Conservation (phyloP, 2,888 invertebrate species). For the Teleiodes luculella region DNA sequence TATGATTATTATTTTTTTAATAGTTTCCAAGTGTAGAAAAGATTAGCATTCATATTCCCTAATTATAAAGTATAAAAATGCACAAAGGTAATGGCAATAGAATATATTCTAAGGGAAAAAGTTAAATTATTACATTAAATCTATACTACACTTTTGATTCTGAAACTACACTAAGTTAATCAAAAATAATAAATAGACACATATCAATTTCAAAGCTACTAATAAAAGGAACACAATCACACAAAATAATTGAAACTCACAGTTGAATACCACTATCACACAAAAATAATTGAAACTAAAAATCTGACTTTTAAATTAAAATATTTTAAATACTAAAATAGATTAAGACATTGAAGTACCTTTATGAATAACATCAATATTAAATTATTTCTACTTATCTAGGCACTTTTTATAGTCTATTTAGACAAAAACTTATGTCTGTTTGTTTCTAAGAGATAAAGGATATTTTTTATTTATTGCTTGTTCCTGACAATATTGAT, state of each 20-base stretch:
- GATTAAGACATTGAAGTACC: neutral
- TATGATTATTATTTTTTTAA: neutral
- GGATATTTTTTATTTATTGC: neutral
- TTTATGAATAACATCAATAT: conserved; percentile 3
- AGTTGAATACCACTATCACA: neutral
- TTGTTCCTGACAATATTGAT: neutral
- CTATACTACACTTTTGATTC: neutral
- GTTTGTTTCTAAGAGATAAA: neutral
- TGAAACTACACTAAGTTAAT: neutral
- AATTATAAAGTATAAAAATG: conserved; percentile 12
- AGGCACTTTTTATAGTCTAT: conserved; percentile 51
- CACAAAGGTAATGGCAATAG: conserved; percentile 16
- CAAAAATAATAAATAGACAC: no score
- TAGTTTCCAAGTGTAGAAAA: conserved; percentile 1
- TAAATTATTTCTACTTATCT: conserved; percentile 38
- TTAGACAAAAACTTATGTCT: conserved; percentile 21
- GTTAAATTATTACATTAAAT: neutral
- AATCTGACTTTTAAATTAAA: neutral
- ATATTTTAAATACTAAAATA: no score
- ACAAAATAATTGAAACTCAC: neutral
- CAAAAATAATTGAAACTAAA: neutral
- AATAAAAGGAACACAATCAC: neutral
- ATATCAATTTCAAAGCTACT: neutral
- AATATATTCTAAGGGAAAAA: neutral
- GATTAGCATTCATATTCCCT: conserved; percentile 12